A percentile compares a stretch with the other conserved stretches of the same genome.
phyloP scores from a whole-genome alignment of 2,888 invertebrate genomes.

The Coleophora deauratella region DNA sequence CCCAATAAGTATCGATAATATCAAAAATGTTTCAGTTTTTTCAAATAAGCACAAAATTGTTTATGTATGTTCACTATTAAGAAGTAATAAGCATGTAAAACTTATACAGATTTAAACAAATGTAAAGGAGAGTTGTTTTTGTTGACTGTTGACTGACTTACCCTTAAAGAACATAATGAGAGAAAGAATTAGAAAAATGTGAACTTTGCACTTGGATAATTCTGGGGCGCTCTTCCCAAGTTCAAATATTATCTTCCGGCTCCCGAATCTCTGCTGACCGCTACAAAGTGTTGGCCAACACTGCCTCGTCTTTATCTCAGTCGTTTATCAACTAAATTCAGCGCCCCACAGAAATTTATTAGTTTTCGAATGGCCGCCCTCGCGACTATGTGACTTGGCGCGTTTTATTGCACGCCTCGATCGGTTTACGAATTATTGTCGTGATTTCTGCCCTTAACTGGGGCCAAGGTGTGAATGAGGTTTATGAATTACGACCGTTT shows the following conservation, averaged over 20 bases:
- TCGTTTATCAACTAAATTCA: slow-evolving; percentile 68
- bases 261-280: slow-evolving; percentile 33
- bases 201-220: not conserved
- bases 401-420: slow-evolving; percentile 43
- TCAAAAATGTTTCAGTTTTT: too few relatives aligned
- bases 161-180: not conserved
- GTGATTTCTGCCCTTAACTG: slow-evolving; percentile 25
- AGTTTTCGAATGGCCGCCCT: slow-evolving; percentile 58
- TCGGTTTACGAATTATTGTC: slow-evolving; percentile 38
- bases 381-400: slow-evolving; percentile 41
- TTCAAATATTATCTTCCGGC: slow-evolving; percentile 13
- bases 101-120: too few relatives aligned
- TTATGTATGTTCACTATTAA: too few relatives aligned
- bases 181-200: not conserved
- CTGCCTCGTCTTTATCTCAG: slow-evolving; percentile 49
- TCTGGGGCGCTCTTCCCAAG: not conserved
- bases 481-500: slow-evolving; percentile 27
- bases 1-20: too few relatives aligned
- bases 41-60: too few relatives aligned
- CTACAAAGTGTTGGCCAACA: slow-evolving; percentile 32
- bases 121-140: too few relatives aligned
- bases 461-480: slow-evolving; percentile 19
- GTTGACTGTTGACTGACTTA: too few relatives aligned
- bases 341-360: slow-evolving; percentile 60
- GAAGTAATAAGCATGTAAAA: too few relatives aligned